Base-by-base conservation (phyloP, 2,113 vertebrate species). In the Alethe diademata region DNA sequence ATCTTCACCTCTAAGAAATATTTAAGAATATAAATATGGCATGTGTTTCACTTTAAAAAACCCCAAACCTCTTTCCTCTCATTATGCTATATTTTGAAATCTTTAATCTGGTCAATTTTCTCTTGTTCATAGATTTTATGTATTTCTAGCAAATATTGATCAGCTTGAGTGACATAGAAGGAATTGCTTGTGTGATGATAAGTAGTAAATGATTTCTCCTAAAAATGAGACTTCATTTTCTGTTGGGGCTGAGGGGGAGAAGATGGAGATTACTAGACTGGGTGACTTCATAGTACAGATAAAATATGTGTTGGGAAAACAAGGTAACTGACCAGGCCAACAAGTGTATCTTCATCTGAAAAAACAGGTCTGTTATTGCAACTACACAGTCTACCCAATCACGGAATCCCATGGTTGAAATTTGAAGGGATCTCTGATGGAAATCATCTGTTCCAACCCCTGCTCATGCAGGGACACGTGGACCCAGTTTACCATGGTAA, bases 231-330 rank as follows among this genome's bases (percentile, higher is more conserved):
- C 19, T 35, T 73, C 23, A 5, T 33, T 73, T 83, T 53, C 11
- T 58, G 1, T 22, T 61, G 20, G 12, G 14, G 2, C 2, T 0
- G 0, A 14, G 3, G 4, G 3, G 1, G 6, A 16, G 3, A 23
- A 12, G 8, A 11, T 17, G 8, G 38, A 61, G 9, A 67, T 60
- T 45, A 33, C 17, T 43, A 29, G 15, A 70, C 11, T 12, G 19
- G 6, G 19, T 57, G 43, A 35, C 9, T 69, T 80, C 8, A 76
- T 1, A 9, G 3, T 24, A 38, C 70, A 66, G 4, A 25, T 38
- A 66, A 91, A 58, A 33, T 40, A 22, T 8, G 0, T 33, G 9
- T 31, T 64, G 24, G 10, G 38, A 73, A 82, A 86, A 20, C 11
- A 58, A 23, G 14, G 23, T 43, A 78, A 31, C 2, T 61, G 7